Percentiles rank a stretch among this genome's conserved stretches.
Evolutionary conservation across 2,888 invertebrate genomes (phyloP).

Genomic region (Amphipyra tragopoginis): DNA sequence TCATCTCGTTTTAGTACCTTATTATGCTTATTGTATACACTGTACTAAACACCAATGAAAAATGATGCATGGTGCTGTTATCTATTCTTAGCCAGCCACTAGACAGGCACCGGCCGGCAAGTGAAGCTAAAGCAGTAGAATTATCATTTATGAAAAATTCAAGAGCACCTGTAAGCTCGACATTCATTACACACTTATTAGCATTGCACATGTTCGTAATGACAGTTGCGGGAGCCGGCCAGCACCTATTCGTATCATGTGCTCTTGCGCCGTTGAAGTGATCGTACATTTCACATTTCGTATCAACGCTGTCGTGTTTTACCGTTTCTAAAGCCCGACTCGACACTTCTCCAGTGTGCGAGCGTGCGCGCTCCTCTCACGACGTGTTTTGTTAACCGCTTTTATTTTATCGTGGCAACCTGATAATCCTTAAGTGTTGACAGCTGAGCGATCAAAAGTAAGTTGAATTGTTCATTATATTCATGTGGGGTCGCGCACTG

Average conservation of each 20-base stretch:
- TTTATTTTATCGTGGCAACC: constrained; percentile 43
- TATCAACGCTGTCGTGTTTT: constrained; percentile 42
- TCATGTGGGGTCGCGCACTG: neutral
- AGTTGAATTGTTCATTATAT: constrained; percentile 25
- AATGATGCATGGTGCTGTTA: constrained; percentile 6
- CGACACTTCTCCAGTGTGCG: constrained; percentile 36
- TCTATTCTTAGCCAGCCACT: constrained; percentile 43
- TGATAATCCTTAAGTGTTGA: constrained; percentile 35
- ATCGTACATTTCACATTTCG: constrained; percentile 34
- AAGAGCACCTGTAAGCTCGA: constrained; percentile 4
- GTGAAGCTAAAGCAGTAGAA: constrained; percentile 8
- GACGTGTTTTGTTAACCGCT: constrained; percentile 48
- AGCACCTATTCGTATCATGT: constrained; percentile 19
- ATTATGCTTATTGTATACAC: neutral
- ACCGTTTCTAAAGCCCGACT: constrained; percentile 32
- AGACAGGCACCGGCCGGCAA: constrained; percentile 29
- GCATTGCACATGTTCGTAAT: neutral
- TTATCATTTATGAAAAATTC: constrained; percentile 6
- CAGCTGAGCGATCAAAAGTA: constrained; percentile 31
- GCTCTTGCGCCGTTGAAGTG: constrained; percentile 49
- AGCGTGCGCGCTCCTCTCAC: constrained; percentile 53
- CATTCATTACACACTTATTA: neutral
- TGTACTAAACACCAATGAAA: constrained; percentile 3
- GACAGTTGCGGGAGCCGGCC: neutral
- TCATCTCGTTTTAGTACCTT: neutral